Percentiles rank a stretch among this genome's conserved stretches.
Evolutionary conservation across 2,113 vertebrate species (phyloP).

Genomic region (Pseudolaguvia tuberculata): DNA sequence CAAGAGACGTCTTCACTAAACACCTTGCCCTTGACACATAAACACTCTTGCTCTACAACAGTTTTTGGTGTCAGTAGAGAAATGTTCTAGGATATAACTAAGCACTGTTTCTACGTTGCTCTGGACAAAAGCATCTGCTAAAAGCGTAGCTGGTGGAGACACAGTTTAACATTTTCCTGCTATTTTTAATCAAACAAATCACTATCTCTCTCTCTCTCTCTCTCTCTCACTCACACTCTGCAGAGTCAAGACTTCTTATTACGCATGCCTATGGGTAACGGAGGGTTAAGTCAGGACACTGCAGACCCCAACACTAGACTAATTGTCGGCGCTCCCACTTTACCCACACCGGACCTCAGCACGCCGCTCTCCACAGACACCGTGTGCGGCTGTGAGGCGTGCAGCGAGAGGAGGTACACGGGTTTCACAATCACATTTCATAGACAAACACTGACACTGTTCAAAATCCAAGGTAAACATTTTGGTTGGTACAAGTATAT

Average conservation of each 20-base stretch:
- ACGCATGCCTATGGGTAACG: conserved; percentile 82
- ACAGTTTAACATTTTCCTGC: no score
- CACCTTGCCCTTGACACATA: no score
- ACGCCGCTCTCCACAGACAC: conserved; percentile 73
- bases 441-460: neutral
- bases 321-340: conserved; percentile 73
- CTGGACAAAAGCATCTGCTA: no score
- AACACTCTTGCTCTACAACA: no score
- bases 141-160: no score
- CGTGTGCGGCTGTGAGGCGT: conserved; percentile 85
- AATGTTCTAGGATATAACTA: no score
- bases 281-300: conserved; percentile 75
- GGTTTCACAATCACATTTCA: neutral
- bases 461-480: neutral
- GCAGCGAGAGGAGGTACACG: conserved; percentile 86
- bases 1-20: no score
- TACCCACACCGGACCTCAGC: conserved; percentile 76
- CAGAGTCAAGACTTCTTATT: conserved; percentile 92
- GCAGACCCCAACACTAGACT: conserved; percentile 73
- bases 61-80: no score
- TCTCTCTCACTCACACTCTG: neutral
- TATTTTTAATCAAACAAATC: no score
- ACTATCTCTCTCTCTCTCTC: neutral
- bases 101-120: no score
- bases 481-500: no score